Base-by-base conservation (phyloP, 2,888 invertebrate genomes). In the Drosophila sordidula region DNA sequence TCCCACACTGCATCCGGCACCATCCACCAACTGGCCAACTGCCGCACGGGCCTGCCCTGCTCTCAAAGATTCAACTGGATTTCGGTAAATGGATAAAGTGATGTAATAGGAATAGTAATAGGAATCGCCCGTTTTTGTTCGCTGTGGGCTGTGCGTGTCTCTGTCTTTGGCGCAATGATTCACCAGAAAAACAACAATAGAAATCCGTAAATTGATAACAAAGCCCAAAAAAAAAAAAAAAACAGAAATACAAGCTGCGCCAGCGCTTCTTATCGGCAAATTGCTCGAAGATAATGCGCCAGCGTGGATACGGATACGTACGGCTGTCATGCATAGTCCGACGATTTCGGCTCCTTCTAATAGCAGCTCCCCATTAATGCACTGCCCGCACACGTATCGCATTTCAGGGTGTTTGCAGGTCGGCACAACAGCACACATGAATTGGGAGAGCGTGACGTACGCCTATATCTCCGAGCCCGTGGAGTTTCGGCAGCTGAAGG, bases 401-500 rank as follows among this genome's bases (percentile, higher is more conserved):
- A 34, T 75, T 73, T 75, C 75, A 73, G 76, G 44, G 42, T 59
- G 39, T 29, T 66, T 61, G 26, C 42, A 54, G 70, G 41, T 51
- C 44, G 29, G 11, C 49, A 9, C 5, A 11, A 18, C 49, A 66
- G 6, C 26, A 8, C 26, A 8, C 59, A 90, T 90, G 90, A 79
- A 86, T 62, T 41, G 55, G 75, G 80, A 75, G 56, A 75, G 78
- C 55, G 45, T 56, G 22, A 57, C 81, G 44, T 82, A 82, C 42
- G 82, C 79, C 34, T 85, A 78, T 59, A 88, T 90, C 58, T 87
- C 90, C 39, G 80, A 80, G 50, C 91, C 91, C 34, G 88, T 80
- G 70, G 83, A 90, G 74, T 90, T 90, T 65, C 66, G 82, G n/a
- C 78, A 90, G 50, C 77, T 87, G 75, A 75, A 85, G 64, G 90